Evolutionary conservation across 1,140 invertebrate species (phyloP), one percentile per base, ranked within the genome.

Genomic region (Apolygus lucorum): DNA sequence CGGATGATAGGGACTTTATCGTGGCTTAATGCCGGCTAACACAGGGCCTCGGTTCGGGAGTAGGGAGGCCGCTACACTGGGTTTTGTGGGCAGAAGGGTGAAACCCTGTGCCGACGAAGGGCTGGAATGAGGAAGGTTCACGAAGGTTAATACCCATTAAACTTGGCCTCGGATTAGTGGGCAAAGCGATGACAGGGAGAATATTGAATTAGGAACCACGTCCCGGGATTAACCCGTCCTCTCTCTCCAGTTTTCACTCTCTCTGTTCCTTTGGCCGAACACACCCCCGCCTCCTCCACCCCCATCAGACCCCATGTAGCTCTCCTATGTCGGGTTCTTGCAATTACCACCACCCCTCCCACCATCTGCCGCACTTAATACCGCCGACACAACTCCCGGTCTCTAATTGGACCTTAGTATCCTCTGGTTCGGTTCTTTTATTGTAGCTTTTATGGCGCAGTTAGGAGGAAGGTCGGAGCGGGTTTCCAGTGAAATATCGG

Each of bases 101-200:
- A 17, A 49, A 49, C 8, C 8, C 8, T 8, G 8, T 17, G 34
- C 17, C 17, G 34, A 49, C 22, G 54, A 24, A 21, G 22, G 22
- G 54, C 8, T 8, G 54, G 4, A 59, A 8, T 4, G 2, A 24
- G 54, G 54, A 59, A 59, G 54, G 54, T 59, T 59, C 8, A 59
- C 22, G 54, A 59, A 59, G 54, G 54, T 59, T 59, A 59, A 59
- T 59, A 59, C 54, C 54, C 54, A 59, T 59, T 59, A 59, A 59
- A 59, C 54, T 59, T 22, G 54, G 11, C 54, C 54, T 59, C 54
- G 54, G 54, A 59, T 59, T 59, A 59, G 54, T 59, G 54, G 54
- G 54, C 54, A 59, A 59, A 59, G 54, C 54, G 54, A 59, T 59
- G 54, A 59, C 54, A 59, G 54, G 54, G 54, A 59, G 54, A 59